Percentiles rank a stretch among this genome's conserved stretches.
Evolutionary conservation across 1,140 invertebrate species (phyloP).

Genomic region (Drosophila oshimai): DNA sequence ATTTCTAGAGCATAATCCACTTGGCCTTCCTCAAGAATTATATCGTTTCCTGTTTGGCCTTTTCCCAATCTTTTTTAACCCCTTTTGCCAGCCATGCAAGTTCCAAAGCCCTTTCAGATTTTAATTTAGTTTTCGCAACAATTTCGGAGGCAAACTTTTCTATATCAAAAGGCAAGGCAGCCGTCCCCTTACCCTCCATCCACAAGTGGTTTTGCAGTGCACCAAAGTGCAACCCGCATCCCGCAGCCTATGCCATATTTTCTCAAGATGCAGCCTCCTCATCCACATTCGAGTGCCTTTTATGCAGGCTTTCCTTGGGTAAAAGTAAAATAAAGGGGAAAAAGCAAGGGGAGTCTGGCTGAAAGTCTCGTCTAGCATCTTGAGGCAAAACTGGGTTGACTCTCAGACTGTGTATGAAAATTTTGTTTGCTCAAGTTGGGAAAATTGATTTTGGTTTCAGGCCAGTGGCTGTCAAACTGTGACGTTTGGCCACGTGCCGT

Average conservation of each 20-base stretch:
- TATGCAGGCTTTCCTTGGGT: conserved; percentile 31
- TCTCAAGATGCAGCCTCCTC: conserved; percentile 21
- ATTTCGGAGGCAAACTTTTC: conserved; percentile 70
- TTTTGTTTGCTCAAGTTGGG: conserved; percentile 57
- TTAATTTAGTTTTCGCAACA: conserved; percentile 77
- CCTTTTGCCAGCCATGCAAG: neutral
- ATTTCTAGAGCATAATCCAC: conserved; percentile 37
- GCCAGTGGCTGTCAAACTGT: conserved; percentile 37
- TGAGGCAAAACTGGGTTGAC: conserved; percentile 64
- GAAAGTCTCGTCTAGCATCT: conserved; percentile 40
- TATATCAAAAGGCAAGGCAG: conserved; percentile 40
- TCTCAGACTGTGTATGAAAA: conserved; percentile 33
- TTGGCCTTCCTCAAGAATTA: conserved; percentile 22
- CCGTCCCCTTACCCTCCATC: neutral
- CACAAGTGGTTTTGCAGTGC: conserved; percentile 38
- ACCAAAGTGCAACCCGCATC: conserved; percentile 45
- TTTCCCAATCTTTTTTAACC: neutral
- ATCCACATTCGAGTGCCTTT: conserved; percentile 41
- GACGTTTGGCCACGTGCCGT: conserved; percentile 17
- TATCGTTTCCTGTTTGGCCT: conserved; percentile 24
- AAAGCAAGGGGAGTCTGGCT: conserved; percentile 18
- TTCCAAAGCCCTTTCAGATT: conserved; percentile 61
- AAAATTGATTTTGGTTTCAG: conserved; percentile 59
- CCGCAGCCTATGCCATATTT: conserved; percentile 10
- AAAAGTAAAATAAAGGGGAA: neutral